Evolutionary conservation across 2,888 invertebrate species (phyloP), one percentile per base, ranked within the genome.

Genomic region (Sussaba pulchella): DNA sequence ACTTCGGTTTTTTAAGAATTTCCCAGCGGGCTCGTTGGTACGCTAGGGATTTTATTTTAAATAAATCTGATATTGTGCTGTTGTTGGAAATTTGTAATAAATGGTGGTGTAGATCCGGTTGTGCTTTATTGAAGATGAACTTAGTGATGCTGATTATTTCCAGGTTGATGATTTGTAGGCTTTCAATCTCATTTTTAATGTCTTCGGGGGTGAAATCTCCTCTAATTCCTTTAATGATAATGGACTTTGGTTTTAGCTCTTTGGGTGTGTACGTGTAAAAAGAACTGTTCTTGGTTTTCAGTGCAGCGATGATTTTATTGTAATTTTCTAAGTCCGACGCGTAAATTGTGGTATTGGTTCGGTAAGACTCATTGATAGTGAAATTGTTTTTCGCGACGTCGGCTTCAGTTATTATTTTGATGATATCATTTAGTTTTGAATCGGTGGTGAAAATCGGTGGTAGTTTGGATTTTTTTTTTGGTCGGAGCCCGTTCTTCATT

Each of bases 181-280:
- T 36, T 1, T 19, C 24, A 0, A 78, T 10, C 8, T 73, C 59
- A 17, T 59, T 19, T 17, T 73, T 63, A n/a, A 78, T 50, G 1
- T 67, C 72, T 9, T 66, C 39, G 5, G 26, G 14, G n/a, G 36
- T 39, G 24, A 75, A 75, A 0, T 61, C 10, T 1, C 69, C 69
- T 1, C 31, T 14, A 1, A 76, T 63, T 5, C 50, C 52, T 43
- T 69, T 70, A 3, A 76, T 31, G 0, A 63, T 0, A 4, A 63
- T 10, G 0, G 63, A 43, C 19, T 76, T 70, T 2, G 76, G 70
- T 17, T 36, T 61, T 0, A 52, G 26, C 3, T 61, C 41, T 6
- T 12, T 43, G n/a, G 76, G 76, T 5, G 76, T 70, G 14, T 41
- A 72, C 8, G 41, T 61, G 1, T 36, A 61, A 21, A 50, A 72